Evolutionary conservation across 2,888 invertebrate species (phyloP).

Genomic region (Melipona bicolor): DNA sequence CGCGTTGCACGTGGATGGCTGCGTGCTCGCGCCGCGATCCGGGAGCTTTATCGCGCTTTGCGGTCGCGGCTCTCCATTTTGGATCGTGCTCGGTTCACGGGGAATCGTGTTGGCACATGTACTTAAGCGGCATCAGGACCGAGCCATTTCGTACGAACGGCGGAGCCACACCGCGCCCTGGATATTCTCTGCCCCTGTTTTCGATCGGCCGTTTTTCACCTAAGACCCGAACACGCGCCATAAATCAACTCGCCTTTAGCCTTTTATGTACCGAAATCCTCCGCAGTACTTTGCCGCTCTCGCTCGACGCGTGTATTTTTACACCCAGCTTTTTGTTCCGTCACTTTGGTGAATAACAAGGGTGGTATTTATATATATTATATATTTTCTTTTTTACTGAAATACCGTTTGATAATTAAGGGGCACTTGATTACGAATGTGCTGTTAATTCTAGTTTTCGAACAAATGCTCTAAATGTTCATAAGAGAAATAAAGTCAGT

Average conservation of each 20-base stretch:
- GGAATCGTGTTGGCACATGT: constrained; percentile 59
- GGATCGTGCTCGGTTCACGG: constrained; percentile 49
- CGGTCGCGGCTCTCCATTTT: constrained; percentile 55
- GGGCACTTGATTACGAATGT: too few species aligned
- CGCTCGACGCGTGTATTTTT: not conserved
- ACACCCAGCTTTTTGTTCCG: not conserved
- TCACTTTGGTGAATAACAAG: constrained; percentile 22
- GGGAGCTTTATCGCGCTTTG: constrained; percentile 57
- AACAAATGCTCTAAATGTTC: too few species aligned
- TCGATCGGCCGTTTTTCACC: constrained; percentile 48
- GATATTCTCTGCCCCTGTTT: constrained; percentile 48
- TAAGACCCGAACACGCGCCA: constrained; percentile 38
- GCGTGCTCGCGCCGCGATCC: constrained; percentile 57
- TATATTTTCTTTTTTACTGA: too few species aligned
- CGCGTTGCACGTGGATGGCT: not conserved
- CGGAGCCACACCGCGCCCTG: constrained; percentile 11
- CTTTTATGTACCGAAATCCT: constrained; percentile 54
- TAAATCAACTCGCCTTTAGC: constrained; percentile 45
- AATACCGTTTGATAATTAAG: too few species aligned
- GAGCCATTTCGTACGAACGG: constrained; percentile 25
- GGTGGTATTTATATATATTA: too few species aligned
- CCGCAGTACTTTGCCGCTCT: constrained; percentile 22
- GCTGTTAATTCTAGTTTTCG: too few species aligned
- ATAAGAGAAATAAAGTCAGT: too few species aligned
- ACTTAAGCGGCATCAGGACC: constrained; percentile 54